Conservation (phyloP, 2,888 invertebrate genomes). For the Galeopsomyia nigrocyanea region DNA sequence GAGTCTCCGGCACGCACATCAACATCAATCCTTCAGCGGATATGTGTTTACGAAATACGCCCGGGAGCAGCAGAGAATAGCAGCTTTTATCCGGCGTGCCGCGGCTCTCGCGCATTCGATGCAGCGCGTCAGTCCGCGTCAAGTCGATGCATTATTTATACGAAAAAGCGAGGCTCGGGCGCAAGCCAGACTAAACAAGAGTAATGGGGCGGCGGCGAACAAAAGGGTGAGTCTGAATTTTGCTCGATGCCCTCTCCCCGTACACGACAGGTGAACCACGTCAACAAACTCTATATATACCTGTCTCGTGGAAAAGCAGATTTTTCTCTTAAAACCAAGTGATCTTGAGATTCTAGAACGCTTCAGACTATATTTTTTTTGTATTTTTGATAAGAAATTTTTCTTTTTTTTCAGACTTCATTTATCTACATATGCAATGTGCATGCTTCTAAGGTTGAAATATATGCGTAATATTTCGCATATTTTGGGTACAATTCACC, state of each 20-base stretch:
- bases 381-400: neutral
- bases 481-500: too few relatives aligned
- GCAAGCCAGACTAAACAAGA: conserved; percentile 39
- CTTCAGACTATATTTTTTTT: neutral
- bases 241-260: neutral
- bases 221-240: conserved; percentile 20
- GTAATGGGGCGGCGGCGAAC: conserved; percentile 23
- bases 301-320: too few relatives aligned
- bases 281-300: too few relatives aligned
- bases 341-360: neutral
- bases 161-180: conserved; percentile 12
- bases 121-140: conserved; percentile 9
- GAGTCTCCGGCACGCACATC: neutral
- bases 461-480: too few relatives aligned
- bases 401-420: neutral
- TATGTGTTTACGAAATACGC: conserved; percentile 17
- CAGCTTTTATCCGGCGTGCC: conserved; percentile 17
- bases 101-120: conserved; percentile 2
- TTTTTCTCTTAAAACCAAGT: too few relatives aligned
- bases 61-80: conserved; percentile 3
- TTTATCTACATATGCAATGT: too few relatives aligned
- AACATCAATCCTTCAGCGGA: conserved; percentile 3
- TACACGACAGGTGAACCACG: too few relatives aligned
- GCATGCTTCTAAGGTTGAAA: too few relatives aligned
- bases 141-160: conserved; percentile 44